phyloP scores from a whole-genome alignment of 2,113 vertebrate genomes.

The Coreoperca whiteheadi region DNA sequence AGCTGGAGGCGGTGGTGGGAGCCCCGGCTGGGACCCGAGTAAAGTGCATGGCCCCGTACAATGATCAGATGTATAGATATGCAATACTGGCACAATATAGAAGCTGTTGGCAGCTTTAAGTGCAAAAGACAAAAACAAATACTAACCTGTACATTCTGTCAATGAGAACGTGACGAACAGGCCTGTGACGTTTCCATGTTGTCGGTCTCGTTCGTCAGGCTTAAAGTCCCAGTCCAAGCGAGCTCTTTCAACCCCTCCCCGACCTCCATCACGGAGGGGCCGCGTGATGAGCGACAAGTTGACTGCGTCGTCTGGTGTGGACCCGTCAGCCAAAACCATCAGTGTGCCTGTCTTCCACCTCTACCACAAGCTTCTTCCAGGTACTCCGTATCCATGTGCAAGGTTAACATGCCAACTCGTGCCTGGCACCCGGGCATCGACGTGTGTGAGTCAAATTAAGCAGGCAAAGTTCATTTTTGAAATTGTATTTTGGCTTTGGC shows the following conservation, averaged over 20 bases:
- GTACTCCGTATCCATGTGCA: slow-evolving; percentile 46
- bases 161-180: background rate
- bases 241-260: slow-evolving; percentile 93
- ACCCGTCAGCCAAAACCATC: slow-evolving; percentile 94
- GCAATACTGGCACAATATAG: background rate
- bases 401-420: background rate
- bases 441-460: background rate
- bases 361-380: slow-evolving; percentile 94
- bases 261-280: slow-evolving; percentile 96
- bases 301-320: slow-evolving; percentile 88
- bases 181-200: background rate
- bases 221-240: slow-evolving; percentile 98
- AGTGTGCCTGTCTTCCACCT: slow-evolving; percentile 98
- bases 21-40: too few relatives aligned
- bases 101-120: background rate
- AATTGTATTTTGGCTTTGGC: background rate
- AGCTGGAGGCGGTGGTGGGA: too few relatives aligned
- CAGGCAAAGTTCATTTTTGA: background rate
- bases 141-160: background rate
- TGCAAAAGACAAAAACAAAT: background rate
- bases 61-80: background rate
- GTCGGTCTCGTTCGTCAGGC: slow-evolving; percentile 79
- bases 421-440: background rate
- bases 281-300: slow-evolving; percentile 94
- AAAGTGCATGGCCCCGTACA: too few relatives aligned